Evolutionary conservation across 37 sponge, comb jelly and placozoan genomes (phyloP).

Genomic region (Spongilla lacustris): DNA sequence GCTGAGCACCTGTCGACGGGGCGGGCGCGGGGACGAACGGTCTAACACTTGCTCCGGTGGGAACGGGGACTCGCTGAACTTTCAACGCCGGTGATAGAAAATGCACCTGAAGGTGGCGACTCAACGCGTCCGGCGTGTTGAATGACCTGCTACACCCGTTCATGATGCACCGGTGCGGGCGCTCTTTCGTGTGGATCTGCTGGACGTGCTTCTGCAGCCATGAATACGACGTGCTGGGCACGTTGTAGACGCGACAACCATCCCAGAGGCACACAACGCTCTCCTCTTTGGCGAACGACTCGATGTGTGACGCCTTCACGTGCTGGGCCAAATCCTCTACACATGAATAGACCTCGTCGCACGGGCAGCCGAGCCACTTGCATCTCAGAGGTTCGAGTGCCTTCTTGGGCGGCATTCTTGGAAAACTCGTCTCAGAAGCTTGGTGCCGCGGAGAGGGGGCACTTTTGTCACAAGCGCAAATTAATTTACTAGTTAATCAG

Average conservation of each 20-base stretch:
- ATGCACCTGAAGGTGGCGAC: constrained; percentile 68
- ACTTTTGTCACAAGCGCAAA: no score
- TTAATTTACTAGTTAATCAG: no score
- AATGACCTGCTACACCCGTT: constrained; percentile 79
- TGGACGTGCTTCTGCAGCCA: constrained; percentile 75
- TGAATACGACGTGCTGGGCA: constrained; percentile 41
- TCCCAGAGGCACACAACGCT: constrained; percentile 76
- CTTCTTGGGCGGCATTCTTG: background rate
- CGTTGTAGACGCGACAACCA: constrained; percentile 78
- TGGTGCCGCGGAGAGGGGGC: no score
- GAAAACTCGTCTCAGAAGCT: no score
- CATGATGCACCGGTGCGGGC: constrained; percentile 72
- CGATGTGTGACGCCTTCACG: constrained; percentile 49
- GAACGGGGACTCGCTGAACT: constrained; percentile 12
- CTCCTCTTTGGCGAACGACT: constrained; percentile 24
- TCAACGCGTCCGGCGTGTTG: constrained; percentile 51
- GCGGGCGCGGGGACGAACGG: background rate
- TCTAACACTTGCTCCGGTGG: background rate
- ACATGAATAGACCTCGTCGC: background rate
- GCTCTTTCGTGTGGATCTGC: constrained; percentile 51
- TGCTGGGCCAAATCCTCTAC: constrained; percentile 59
- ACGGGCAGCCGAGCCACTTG: background rate
- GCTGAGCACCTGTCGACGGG: background rate
- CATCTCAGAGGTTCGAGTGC: background rate
- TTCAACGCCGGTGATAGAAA: constrained; percentile 15